Conservation (phyloP, 2,797 vertebrate genomes). For the Adrianichthys oophorus region DNA sequence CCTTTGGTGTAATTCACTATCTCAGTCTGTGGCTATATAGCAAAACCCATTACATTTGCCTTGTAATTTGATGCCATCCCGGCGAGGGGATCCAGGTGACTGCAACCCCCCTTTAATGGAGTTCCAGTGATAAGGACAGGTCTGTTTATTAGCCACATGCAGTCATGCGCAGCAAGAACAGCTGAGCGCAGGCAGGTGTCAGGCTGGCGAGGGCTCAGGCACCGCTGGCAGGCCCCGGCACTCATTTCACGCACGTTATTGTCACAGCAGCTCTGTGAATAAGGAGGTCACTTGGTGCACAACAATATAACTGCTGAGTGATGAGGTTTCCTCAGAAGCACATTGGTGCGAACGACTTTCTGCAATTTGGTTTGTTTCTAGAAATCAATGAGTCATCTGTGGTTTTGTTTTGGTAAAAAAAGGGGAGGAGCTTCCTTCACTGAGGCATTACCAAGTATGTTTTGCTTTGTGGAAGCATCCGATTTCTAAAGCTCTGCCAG, state of each 20-base stretch:
- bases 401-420: conserved; percentile 40
- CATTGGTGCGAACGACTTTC: conserved; percentile 45
- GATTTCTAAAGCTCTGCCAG: conserved; percentile 25
- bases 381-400: conserved; percentile 75
- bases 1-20: conserved; percentile 75
- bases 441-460: conserved; percentile 31
- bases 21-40: conserved; percentile 69
- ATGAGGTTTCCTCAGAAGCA: conserved; percentile 67
- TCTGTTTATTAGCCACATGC: conserved; percentile 76
- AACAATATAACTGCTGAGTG: conserved; percentile 71
- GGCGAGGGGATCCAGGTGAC: conserved; percentile 67
- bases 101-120: conserved; percentile 70
- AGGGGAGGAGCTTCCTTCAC: conserved; percentile 35
- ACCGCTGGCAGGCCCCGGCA: conserved; percentile 65
- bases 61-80: conserved; percentile 69
- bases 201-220: conserved; percentile 58
- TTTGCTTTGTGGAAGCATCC: conserved; percentile 13
- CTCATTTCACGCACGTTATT: conserved; percentile 80
- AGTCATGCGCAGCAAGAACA: conserved; percentile 73
- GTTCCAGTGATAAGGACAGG: conserved; percentile 75
- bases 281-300: conserved; percentile 64
- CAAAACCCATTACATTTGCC: conserved; percentile 75
- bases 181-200: conserved; percentile 79
- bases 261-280: conserved; percentile 55
- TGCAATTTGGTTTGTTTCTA: conserved; percentile 70